phyloP scores from a whole-genome alignment of 1,140 invertebrate species.

The Octopus bimaculoides region DNA sequence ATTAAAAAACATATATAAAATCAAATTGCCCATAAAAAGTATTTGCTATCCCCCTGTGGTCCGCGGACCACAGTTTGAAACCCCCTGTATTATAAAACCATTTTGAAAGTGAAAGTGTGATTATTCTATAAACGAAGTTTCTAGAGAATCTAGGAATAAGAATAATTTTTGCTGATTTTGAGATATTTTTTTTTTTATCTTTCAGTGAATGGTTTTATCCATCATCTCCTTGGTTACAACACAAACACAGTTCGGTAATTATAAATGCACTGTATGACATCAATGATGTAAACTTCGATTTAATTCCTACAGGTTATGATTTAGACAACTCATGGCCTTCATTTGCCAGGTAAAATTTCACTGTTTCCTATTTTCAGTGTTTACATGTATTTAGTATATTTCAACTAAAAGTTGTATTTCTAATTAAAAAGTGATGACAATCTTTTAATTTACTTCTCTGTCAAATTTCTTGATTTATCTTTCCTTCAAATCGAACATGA shows the following conservation, averaged over 20 bases:
- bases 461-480: not conserved
- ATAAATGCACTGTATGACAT: conserved; percentile 58
- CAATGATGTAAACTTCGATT: conserved; percentile 59
- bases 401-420: not conserved
- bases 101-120: no score
- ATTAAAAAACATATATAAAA: no score
- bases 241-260: conserved; percentile 37
- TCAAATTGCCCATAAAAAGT: no score
- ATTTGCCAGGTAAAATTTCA: conserved; percentile 54
- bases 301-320: conserved; percentile 57
- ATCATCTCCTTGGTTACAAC: conserved; percentile 48
- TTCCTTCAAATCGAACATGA: no score
- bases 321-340: conserved; percentile 59
- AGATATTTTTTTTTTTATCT: conserved; percentile 21
- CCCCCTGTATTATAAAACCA: no score
- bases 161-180: not conserved
- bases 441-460: conserved; percentile 1
- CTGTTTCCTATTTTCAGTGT: not conserved
- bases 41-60: no score
- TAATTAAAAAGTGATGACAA: not conserved
- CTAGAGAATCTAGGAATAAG: no score
- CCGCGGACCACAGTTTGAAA: no score
- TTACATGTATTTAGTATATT: not conserved
- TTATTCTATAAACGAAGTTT: no score
- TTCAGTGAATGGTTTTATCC: conserved; percentile 50